Evolutionary conservation across 2,797 vertebrate genomes (phyloP).

Genomic region (Thaleichthys pacificus): DNA sequence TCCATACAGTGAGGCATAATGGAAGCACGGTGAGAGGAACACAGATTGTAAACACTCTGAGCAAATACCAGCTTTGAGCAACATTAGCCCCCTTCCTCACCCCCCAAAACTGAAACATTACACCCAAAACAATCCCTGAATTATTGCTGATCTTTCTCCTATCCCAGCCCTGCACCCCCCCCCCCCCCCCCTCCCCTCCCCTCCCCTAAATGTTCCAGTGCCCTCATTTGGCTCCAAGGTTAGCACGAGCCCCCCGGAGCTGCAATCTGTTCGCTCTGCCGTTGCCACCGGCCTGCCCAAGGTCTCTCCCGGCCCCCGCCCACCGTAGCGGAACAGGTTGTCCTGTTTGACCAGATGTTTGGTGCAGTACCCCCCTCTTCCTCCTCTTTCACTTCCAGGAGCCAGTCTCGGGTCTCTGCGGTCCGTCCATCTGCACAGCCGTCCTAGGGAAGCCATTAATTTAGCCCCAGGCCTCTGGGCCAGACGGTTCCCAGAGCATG

Average conservation of each 20-base stretch:
- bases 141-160: background rate
- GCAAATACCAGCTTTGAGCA: background rate
- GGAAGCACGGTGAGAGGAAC: too few species aligned
- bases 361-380: background rate
- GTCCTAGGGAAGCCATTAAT: conserved; percentile 17
- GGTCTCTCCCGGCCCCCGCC: conserved; percentile 3
- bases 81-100: background rate
- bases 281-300: background rate
- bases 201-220: background rate
- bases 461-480: conserved; percentile 22
- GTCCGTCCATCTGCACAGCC: conserved; percentile 12
- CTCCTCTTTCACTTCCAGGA: conserved; percentile 5
- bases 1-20: too few species aligned
- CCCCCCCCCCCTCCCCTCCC: background rate
- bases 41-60: background rate
- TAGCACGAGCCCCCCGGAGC: conserved; percentile 7
- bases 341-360: conserved; percentile 20
- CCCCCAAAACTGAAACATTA: background rate
- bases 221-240: conserved; percentile 31
- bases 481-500: conserved; percentile 17
- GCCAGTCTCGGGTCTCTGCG: conserved; percentile 1
- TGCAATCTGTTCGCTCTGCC: conserved; percentile 13
- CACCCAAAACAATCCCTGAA: background rate
- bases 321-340: conserved; percentile 13
- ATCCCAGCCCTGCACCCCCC: background rate